phyloP scores from a whole-genome alignment of 2,113 vertebrate genomes.

The Steatornis caripensis region DNA sequence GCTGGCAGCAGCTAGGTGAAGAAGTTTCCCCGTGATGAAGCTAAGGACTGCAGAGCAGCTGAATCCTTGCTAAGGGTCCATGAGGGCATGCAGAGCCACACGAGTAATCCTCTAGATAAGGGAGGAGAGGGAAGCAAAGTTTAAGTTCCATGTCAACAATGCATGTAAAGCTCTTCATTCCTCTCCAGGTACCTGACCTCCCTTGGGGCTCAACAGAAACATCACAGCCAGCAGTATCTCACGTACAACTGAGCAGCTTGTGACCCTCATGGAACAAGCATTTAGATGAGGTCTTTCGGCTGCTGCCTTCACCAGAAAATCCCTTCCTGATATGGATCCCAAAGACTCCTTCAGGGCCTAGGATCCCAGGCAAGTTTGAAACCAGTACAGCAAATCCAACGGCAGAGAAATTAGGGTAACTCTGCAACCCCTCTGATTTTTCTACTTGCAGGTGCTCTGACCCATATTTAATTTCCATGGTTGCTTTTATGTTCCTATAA shows the following conservation, averaged over 20 bases:
- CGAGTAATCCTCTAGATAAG: neutral
- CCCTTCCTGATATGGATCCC: neutral
- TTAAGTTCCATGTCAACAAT: neutral
- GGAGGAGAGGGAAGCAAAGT: neutral
- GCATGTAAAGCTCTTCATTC: neutral
- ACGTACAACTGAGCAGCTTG: neutral
- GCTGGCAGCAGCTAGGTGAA: neutral
- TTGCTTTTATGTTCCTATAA: slow-evolving; percentile 48
- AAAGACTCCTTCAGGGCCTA: neutral
- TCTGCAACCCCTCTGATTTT: neutral
- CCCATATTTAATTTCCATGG: slow-evolving; percentile 39
- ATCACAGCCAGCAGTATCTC: neutral
- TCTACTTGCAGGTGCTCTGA: neutral
- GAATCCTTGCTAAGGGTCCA: neutral
- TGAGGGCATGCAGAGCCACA: neutral
- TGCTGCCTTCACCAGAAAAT: neutral
- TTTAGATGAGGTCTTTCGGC: neutral
- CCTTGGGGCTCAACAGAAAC: neutral
- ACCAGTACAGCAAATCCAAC: neutral
- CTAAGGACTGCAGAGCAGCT: neutral
- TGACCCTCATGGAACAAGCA: neutral
- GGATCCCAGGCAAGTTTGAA: neutral
- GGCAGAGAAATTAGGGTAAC: neutral
- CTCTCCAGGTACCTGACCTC: neutral
- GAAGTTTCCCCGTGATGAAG: neutral